Conservation (phyloP, 1,140 invertebrate genomes). For the Anoplolepis gracilipes region DNA sequence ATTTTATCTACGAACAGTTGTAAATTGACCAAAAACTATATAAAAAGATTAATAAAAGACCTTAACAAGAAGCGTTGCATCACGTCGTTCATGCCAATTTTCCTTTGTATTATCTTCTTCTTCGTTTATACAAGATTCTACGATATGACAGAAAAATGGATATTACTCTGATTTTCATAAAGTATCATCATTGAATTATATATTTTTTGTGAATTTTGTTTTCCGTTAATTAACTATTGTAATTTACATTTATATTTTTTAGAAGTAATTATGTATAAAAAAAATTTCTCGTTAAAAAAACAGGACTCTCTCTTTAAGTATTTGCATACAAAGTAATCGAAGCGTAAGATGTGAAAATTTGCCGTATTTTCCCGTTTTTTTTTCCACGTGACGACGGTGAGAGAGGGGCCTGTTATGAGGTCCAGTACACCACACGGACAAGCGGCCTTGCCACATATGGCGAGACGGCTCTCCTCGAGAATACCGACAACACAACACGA, state of each 20-base stretch:
- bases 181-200: background rate
- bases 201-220: background rate
- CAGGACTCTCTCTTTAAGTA: background rate
- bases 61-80: slow-evolving; percentile 57
- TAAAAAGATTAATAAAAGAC: slow-evolving; percentile 75
- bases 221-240: background rate
- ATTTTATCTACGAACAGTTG: slow-evolving; percentile 82
- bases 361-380: slow-evolving; percentile 24
- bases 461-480: slow-evolving; percentile 76
- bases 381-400: slow-evolving; percentile 20
- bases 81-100: slow-evolving; percentile 13
- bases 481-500: slow-evolving; percentile 46
- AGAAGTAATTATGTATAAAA: background rate
- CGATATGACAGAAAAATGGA: background rate
- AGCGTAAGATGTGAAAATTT: background rate
- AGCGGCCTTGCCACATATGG: slow-evolving; percentile 82
- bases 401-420: slow-evolving; percentile 72
- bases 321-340: background rate
- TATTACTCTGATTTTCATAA: background rate
- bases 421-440: slow-evolving; percentile 75
- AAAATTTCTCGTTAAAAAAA: background rate
- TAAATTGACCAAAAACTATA: slow-evolving; percentile 77
- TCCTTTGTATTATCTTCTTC: background rate
- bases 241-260: background rate
- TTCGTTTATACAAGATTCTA: background rate